phyloP scores from a whole-genome alignment of 30 jellyfish, hydroid and myxozoan genomes.

The Cassiopea xamachana region DNA sequence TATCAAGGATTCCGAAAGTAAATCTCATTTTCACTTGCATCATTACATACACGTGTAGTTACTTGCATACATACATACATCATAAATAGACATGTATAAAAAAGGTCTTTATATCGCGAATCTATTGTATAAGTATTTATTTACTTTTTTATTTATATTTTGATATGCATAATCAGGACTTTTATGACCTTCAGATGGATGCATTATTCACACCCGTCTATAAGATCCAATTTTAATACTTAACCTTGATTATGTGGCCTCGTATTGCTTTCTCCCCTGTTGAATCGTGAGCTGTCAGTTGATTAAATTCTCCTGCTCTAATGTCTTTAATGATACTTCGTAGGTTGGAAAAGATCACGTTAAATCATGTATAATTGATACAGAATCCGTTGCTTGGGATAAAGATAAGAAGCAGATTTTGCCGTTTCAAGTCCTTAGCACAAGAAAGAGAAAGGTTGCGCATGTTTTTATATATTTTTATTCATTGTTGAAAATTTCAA shows the following conservation, averaged over 20 bases:
- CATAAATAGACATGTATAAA: too few species aligned
- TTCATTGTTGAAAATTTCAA: not conserved
- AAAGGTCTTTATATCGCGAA: too few species aligned
- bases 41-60: too few species aligned
- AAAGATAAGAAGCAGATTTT: constrained; percentile 82
- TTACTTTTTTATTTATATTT: too few species aligned
- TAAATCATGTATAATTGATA: constrained; percentile 89
- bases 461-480: too few species aligned
- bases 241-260: not conserved
- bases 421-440: constrained; percentile 96
- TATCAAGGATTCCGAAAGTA: constrained; percentile 87
- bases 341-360: constrained; percentile 73
- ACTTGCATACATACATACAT: too few species aligned
- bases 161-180: too few species aligned
- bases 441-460: constrained; percentile 93
- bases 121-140: too few species aligned
- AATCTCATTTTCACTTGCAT: not conserved
- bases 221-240: not conserved
- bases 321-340: not conserved
- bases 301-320: not conserved
- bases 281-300: too few species aligned
- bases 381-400: constrained; percentile 99
- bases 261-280: too few species aligned
- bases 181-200: too few species aligned
- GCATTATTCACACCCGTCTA: too few species aligned